Evolutionary conservation across 2,797 vertebrate genomes (phyloP).

Genomic region (Microtus californicus): DNA sequence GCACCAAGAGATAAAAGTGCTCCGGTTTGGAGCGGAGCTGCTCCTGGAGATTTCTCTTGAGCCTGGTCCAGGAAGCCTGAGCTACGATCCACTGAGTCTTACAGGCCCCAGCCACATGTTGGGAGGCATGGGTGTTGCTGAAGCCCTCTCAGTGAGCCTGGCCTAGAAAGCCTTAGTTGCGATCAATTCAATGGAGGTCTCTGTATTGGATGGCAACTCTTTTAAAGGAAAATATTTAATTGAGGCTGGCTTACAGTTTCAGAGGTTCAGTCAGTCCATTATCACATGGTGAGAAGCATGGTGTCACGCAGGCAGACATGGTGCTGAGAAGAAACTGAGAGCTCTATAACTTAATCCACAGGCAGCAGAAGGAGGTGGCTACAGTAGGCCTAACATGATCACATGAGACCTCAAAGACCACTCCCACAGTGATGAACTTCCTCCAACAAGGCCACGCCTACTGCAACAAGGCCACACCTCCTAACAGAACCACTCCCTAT

Average conservation of each 20-base stretch:
- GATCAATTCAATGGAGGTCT: not conserved
- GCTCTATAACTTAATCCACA: not conserved
- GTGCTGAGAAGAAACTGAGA: not conserved
- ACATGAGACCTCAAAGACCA: not conserved
- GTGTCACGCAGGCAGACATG: not conserved
- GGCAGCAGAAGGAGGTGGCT: not conserved
- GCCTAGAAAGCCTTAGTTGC: not conserved
- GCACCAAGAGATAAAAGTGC: not conserved
- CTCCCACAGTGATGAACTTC: not conserved
- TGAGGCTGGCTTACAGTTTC: not conserved
- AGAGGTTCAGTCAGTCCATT: not conserved
- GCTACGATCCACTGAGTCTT: not conserved
- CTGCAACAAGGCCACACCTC: too few relatives aligned
- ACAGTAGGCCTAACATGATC: not conserved
- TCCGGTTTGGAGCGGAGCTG: not conserved
- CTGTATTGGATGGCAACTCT: not conserved
- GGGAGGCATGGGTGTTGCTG: not conserved
- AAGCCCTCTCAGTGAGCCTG: not conserved
- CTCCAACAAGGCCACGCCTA: not conserved
- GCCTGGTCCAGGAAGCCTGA: not conserved
- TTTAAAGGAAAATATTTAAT: not conserved
- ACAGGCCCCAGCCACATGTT: not conserved
- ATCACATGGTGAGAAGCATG: not conserved
- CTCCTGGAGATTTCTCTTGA: not conserved
- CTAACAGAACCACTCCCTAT: too few relatives aligned